Evolutionary conservation across 1,140 invertebrate species (phyloP), one percentile per base, ranked within the genome.

Genomic region (Hylaeus anthracinus): DNA sequence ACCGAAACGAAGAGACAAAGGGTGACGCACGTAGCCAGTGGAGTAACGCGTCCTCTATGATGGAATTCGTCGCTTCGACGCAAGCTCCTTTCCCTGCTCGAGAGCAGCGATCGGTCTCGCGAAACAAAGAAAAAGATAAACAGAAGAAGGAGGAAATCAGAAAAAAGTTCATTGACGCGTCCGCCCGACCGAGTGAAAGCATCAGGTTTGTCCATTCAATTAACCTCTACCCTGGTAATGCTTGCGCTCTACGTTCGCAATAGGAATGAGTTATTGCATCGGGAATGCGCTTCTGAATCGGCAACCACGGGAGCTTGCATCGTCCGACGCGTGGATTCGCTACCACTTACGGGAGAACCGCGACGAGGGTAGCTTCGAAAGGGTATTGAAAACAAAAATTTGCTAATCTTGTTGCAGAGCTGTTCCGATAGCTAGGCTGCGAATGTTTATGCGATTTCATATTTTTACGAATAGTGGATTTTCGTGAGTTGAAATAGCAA

Each of bases 211-310:
- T 48, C 60, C 39, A 65, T 71, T 78, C 58, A 64, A 78, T 78
- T 78, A 78, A 45, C 64, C 48, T 53, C 37, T 64, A 8, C 37
- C 37, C 41, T 37, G 37, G 58, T 43, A 43, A 63, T 43, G 64
- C 37, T 48, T 10, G 63, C 41, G 64, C 37, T 56, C 43, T 53
- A 14, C 55, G 26, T 39, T 39, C 61, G 26, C 60, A 60, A 72
- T 64, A 79, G 60, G 65, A 73, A 73, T 56, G 73, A 81, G 56
- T 81, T 61, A 75, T 79, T 53, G 72, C 65, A 56, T 9, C 39
- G 56, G 56, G 65, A 5, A 39, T 14, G 55, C 58, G 56, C 3
- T 51, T 60, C 65, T 69, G 64, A 56, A 69, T 69, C 45, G 51
- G n/a, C 26, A 53, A 48, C 51, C 26, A 48, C 5, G 58, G 37